A percentile compares a stretch with the other conserved stretches of the same genome.
phyloP scores from a whole-genome alignment of 2,113 vertebrate species.

The Callaeas wilsoni region DNA sequence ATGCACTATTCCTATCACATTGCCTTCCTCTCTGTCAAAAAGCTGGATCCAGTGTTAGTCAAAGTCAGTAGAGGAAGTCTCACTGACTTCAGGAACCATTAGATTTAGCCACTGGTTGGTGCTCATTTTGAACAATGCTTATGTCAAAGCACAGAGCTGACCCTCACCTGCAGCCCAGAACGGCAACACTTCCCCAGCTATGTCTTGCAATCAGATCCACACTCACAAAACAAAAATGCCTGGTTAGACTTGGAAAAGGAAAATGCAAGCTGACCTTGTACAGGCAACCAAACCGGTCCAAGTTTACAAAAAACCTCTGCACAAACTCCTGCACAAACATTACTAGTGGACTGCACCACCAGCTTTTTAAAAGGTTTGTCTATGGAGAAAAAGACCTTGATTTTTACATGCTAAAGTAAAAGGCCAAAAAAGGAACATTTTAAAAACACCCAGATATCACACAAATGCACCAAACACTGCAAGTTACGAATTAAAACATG shows the following conservation, averaged over 20 bases:
- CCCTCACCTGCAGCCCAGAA: not conserved
- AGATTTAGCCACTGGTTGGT: not conserved
- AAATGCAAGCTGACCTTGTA: not conserved
- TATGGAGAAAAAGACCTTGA: not conserved
- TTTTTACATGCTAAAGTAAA: constrained; percentile 19
- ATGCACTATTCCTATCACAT: constrained; percentile 3
- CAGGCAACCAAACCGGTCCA: not conserved
- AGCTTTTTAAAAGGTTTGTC: not conserved
- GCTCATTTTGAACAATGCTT: not conserved
- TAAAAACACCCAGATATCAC: not conserved
- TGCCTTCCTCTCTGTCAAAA: not conserved
- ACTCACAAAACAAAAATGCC: not conserved
- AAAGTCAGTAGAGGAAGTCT: not conserved
- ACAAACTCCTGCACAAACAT: not conserved
- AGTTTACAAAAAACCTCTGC: not conserved
- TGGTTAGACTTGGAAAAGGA: not conserved
- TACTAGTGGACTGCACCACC: not conserved
- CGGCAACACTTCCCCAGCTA: not conserved
- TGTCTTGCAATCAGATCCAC: not conserved
- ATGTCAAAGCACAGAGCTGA: not conserved
- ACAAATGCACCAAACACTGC: constrained; percentile 10
- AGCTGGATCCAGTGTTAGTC: not conserved
- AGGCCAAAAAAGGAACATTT: not conserved
- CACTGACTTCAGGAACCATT: not conserved
- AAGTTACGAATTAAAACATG: constrained; percentile 35